A percentile compares a stretch with the other conserved stretches of the same genome.
Evolutionary conservation across 1,140 invertebrate species (phyloP).

Genomic region (Limonius californicus): DNA sequence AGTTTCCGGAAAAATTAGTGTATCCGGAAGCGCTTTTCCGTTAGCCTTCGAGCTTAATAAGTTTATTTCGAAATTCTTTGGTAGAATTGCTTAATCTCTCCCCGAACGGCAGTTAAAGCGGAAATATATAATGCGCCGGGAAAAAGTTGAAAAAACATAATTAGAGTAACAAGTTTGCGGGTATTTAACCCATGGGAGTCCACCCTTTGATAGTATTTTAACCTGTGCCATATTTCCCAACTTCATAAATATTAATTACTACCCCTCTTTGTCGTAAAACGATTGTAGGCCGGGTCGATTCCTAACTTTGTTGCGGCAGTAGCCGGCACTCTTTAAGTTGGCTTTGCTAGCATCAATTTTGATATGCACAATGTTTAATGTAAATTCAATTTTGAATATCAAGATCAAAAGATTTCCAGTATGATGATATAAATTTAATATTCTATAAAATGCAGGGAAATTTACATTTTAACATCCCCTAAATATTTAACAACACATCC

Average conservation of each 20-base stretch:
- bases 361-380: neutral
- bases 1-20: neutral
- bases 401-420: too few relatives aligned
- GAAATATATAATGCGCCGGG: conserved; percentile 6
- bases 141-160: conserved; percentile 1
- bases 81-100: conserved; percentile 7
- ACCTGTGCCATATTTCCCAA: conserved; percentile 11
- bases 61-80: conserved; percentile 8
- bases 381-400: too few relatives aligned
- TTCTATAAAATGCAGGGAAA: too few relatives aligned
- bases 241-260: conserved; percentile 15
- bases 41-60: conserved; percentile 5
- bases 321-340: neutral
- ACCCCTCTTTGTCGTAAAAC: conserved; percentile 5
- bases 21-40: conserved; percentile 11
- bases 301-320: conserved; percentile 1
- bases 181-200: conserved; percentile 10
- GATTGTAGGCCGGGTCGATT: conserved; percentile 1
- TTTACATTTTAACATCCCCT: too few relatives aligned
- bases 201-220: conserved; percentile 15
- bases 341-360: neutral
- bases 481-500: too few relatives aligned
- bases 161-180: conserved; percentile 10
- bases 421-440: too few relatives aligned
- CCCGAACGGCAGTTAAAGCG: conserved; percentile 1